Evolutionary conservation across 2,113 vertebrate species (phyloP).

Genomic region (Acinonyx jubatus): DNA sequence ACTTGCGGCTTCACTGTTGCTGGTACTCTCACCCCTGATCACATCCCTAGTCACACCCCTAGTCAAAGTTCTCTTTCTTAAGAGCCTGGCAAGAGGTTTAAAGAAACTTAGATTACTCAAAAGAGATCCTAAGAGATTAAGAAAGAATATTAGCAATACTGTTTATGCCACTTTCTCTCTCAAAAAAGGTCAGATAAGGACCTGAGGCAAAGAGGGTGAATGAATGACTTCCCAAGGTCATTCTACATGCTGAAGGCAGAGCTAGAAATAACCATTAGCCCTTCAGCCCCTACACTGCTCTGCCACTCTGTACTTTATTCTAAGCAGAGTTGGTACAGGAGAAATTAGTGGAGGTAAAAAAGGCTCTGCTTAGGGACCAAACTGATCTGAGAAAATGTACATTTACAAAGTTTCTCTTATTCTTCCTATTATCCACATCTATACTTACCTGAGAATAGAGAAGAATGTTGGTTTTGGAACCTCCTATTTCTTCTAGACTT

Average conservation of each 20-base stretch:
- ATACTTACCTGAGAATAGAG: background rate
- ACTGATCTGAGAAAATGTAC: background rate
- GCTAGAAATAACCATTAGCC: slow-evolving; percentile 8
- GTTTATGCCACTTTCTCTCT: background rate
- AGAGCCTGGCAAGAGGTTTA: background rate
- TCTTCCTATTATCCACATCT: background rate
- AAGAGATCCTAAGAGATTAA: background rate
- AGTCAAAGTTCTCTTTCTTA: background rate
- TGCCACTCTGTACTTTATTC: background rate
- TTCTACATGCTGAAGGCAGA: background rate
- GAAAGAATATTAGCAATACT: background rate
- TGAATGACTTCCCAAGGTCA: slow-evolving; percentile 21
- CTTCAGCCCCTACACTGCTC: background rate
- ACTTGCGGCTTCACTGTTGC: background rate
- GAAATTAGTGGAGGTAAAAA: slow-evolving; percentile 30
- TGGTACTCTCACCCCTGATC: background rate
- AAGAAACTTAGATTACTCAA: background rate
- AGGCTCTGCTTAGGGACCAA: background rate
- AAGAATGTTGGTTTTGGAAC: background rate
- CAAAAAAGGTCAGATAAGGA: background rate
- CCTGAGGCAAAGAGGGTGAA: background rate
- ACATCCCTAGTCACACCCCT: background rate
- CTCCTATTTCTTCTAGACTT: background rate
- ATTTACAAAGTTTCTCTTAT: background rate
- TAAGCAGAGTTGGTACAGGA: background rate